These are phyloP conservation scores for Diarsia rubi DNA, from an alignment of 2,888 invertebrate species.

Conservation along the genomic window DNA sequence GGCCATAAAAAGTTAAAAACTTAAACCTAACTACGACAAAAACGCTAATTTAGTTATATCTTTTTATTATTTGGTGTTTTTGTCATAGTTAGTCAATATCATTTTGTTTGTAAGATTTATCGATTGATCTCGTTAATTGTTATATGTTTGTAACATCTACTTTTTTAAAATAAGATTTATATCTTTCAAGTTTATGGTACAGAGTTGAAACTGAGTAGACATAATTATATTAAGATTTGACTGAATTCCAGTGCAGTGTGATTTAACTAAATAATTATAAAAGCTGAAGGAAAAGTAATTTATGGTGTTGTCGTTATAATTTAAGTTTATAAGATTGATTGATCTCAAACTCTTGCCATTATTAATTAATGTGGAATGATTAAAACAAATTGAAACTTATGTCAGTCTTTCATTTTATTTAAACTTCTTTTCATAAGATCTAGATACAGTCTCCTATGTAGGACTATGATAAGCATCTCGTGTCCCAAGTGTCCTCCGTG, in stretches of 20 bases:
- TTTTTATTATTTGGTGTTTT: too few species aligned
- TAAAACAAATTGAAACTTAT: slow-evolving; percentile 13
- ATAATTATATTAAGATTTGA: slow-evolving; percentile 21
- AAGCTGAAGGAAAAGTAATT: slow-evolving; percentile 18
- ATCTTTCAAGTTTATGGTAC: slow-evolving; percentile 12
- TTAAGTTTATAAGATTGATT: slow-evolving; percentile 14
- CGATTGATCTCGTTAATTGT: too few species aligned
- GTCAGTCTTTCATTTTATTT: slow-evolving; percentile 5
- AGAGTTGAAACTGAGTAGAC: slow-evolving; percentile 17
- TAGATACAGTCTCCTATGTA: slow-evolving; percentile 10
- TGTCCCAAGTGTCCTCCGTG: slow-evolving; percentile 23
- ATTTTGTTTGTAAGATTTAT: too few species aligned
- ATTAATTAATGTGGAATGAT: slow-evolving; percentile 9
- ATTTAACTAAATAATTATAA: slow-evolving; percentile 20
- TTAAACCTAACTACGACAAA: too few species aligned
- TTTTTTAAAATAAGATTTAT: slow-evolving; percentile 8
- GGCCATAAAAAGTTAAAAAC: too few species aligned
- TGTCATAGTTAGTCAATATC: too few species aligned
- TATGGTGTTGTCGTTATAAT: slow-evolving; percentile 11
- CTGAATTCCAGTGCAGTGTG: slow-evolving; percentile 17
- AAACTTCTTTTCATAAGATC: slow-evolving; percentile 17
- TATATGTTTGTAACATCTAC: too few species aligned
- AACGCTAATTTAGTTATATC: too few species aligned
- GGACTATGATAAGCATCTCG: slow-evolving; percentile 12
- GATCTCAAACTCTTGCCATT: slow-evolving; percentile 18